Evolutionary conservation across 2,797 vertebrate genomes (phyloP), one percentile per base, ranked within the genome.

Genomic region (Scolopax bukidnonensis): DNA sequence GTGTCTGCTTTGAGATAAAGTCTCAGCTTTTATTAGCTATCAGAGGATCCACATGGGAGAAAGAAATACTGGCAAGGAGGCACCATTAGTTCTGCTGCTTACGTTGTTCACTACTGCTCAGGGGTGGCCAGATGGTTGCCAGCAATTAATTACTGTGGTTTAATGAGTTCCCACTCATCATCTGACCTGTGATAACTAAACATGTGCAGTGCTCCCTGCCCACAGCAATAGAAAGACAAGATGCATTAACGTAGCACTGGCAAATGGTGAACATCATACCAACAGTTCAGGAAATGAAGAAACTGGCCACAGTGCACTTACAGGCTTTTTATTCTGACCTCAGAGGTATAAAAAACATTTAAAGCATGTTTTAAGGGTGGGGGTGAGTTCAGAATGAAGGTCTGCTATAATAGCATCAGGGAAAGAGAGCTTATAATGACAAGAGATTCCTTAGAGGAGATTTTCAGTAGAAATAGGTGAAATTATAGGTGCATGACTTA

Each of bases 61-160:
- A 69, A 94, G 92, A 95, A 96, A 96, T 91, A 96, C 93, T 96
- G 93, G 89, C 95, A 94, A 89, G 90, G 81, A 97, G 93, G 81
- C 77, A 95, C 90, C 93, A 96, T 97, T 97, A 96, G 90, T 96
- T 96, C 84, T 97, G 95, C 92, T 91, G 95, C 93, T 96, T 97
- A 96, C 75, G 60, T 91, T 97, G 95, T 92, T 97, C 96, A 87
- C 91, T 94, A 12, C 93, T 89, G 95, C 95, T 96, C 93, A 94
- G 96, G 89, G 96, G 95, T 97, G 96, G 95, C 95, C 96, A 97
- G 96, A 96, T 97, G 96, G 96, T 95, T 96, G 95, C 96, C 96
- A 96, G 95, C 95, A 95, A 97, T 97, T 97, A 97, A 97, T 96
- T 97, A 95, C 95, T 77, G 84, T 93, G 93, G 96, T 96, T 97